Evolutionary conservation across 2,113 vertebrate species (phyloP).

Genomic region (Pagrus major): DNA sequence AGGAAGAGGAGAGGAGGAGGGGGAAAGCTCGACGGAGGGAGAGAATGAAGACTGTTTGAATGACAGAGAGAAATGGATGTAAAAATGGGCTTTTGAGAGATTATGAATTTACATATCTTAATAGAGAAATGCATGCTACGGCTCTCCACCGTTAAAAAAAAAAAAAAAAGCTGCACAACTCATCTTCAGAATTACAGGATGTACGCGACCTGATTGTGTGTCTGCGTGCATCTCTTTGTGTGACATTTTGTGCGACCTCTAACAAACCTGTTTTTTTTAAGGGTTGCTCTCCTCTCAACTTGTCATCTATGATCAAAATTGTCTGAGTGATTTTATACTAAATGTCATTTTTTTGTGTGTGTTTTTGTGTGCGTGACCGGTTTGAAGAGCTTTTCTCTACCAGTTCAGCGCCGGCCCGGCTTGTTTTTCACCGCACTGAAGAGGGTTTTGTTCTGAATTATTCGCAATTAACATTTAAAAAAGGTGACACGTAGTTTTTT

Average conservation of each 20-base stretch:
- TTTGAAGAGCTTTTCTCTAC: conserved; percentile 66
- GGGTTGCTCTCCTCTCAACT: conserved; percentile 37
- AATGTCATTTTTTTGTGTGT: conserved; percentile 53
- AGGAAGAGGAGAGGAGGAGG: background rate
- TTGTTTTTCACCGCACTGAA: conserved; percentile 59
- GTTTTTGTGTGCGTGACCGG: conserved; percentile 7
- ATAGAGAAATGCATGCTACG: conserved; percentile 66
- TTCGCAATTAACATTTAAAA: conserved; percentile 36
- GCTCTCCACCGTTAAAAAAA: conserved; percentile 22
- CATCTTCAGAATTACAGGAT: conserved; percentile 52
- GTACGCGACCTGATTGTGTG: conserved; percentile 23
- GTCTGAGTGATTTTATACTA: conserved; percentile 59
- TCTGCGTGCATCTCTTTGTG: background rate
- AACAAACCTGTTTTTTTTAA: conserved; percentile 40
- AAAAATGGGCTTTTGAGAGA: conserved; percentile 74
- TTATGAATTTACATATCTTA: conserved; percentile 80
- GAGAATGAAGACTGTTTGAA: conserved; percentile 45
- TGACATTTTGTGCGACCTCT: background rate
- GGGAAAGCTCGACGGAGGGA: conserved; percentile 7
- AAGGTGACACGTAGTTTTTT: conserved; percentile 24
- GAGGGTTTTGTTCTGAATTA: conserved; percentile 44
- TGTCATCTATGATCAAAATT: conserved; percentile 45
- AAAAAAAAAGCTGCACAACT: conserved; percentile 37
- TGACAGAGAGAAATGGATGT: conserved; percentile 70
- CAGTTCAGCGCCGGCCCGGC: conserved; percentile 2